phyloP scores from a whole-genome alignment of 2,888 invertebrate species.

The Lissocephala sabroskyi region DNA sequence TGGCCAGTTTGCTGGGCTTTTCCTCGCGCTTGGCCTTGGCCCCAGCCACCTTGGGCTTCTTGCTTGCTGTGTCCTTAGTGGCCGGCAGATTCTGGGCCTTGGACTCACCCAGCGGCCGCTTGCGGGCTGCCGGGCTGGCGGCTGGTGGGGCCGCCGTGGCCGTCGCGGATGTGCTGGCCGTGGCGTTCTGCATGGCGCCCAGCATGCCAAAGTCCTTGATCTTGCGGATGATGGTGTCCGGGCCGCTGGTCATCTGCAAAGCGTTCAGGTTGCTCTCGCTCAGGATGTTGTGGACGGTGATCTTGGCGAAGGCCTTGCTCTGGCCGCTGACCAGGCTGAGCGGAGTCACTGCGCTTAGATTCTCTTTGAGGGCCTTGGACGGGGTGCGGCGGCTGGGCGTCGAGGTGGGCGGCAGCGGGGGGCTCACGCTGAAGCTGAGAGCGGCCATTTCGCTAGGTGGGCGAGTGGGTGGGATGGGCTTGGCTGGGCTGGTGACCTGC shows the following conservation, averaged over 20 bases:
- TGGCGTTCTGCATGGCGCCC: slow-evolving; percentile 55
- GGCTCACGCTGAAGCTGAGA: slow-evolving; percentile 5
- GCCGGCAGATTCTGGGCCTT: slow-evolving; percentile 22
- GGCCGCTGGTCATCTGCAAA: slow-evolving; percentile 55
- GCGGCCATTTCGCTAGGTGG: slow-evolving; percentile 1
- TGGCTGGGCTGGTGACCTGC: slow-evolving; percentile 6
- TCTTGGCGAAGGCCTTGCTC: slow-evolving; percentile 66
- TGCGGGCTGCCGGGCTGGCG: slow-evolving; percentile 28
- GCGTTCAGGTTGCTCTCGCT: slow-evolving; percentile 61
- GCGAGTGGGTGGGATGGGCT: slow-evolving; percentile 8
- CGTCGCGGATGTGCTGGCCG: slow-evolving; percentile 20
- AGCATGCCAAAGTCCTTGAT: slow-evolving; percentile 71
- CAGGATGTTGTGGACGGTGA: slow-evolving; percentile 67
- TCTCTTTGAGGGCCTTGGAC: slow-evolving; percentile 36
- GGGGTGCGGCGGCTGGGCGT: neutral
- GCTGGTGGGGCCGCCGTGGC: neutral
- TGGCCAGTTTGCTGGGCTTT: neutral
- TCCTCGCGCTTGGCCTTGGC: slow-evolving; percentile 20
- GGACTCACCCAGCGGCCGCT: slow-evolving; percentile 44
- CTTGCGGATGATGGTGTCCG: slow-evolving; percentile 69
- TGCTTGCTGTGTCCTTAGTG: slow-evolving; percentile 21
- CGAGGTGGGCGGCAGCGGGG: slow-evolving; percentile 17
- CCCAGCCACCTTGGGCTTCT: neutral
- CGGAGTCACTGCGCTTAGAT: slow-evolving; percentile 24
- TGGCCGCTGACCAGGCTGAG: slow-evolving; percentile 17